These are phyloP conservation scores for Rallus limicola DNA, from an alignment of 2,113 vertebrate species.

Conservation along the genomic window DNA sequence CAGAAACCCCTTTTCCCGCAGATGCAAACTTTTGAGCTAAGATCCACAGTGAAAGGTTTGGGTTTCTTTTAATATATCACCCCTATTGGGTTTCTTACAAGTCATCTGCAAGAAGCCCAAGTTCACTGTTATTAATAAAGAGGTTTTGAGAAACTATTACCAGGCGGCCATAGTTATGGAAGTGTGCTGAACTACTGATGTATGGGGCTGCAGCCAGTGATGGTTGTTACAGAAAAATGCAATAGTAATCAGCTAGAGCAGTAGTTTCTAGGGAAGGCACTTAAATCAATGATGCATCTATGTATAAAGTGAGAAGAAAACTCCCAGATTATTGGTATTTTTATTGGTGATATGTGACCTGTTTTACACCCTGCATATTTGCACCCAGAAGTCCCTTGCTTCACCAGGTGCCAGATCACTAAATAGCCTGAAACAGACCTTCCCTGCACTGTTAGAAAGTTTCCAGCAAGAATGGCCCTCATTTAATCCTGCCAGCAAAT, in stretches of 20 bases:
- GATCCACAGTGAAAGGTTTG: slow-evolving; percentile 6
- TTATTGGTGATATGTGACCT: background rate
- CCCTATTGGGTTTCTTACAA: slow-evolving; percentile 25
- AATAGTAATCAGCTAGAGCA: background rate
- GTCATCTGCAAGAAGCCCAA: slow-evolving; percentile 8
- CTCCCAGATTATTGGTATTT: background rate
- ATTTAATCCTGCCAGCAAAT: background rate
- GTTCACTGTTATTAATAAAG: slow-evolving; percentile 44
- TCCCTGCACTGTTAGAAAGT: background rate
- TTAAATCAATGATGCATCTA: slow-evolving; percentile 12
- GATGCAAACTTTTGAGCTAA: background rate
- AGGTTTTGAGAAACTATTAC: slow-evolving; percentile 22
- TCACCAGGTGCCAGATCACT: background rate
- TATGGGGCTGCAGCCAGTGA: background rate
- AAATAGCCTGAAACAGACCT: background rate
- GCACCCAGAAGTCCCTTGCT: background rate
- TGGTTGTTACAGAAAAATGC: background rate
- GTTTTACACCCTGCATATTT: background rate
- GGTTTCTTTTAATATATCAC: slow-evolving; percentile 38
- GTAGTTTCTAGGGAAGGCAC: background rate
- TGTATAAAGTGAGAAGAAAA: background rate
- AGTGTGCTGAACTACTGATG: background rate
- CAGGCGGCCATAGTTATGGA: background rate
- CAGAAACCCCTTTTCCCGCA: background rate
- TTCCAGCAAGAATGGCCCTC: background rate